These are phyloP conservation scores for Micronycteris hirsuta DNA, from an alignment of 2,113 vertebrate species.

Conservation along the genomic window DNA sequence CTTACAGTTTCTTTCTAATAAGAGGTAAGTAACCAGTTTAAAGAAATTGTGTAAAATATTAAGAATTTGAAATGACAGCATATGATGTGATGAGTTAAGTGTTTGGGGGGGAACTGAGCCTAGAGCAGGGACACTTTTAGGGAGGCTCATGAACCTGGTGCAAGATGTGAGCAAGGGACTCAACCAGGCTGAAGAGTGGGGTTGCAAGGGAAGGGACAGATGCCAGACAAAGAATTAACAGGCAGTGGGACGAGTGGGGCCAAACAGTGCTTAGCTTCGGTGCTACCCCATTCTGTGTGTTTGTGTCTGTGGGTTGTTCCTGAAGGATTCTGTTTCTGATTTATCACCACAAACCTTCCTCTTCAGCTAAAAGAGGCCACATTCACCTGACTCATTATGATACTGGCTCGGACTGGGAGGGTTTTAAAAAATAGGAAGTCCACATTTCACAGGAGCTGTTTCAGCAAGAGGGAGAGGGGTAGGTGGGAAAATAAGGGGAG, in stretches of 20 bases:
- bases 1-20: not conserved
- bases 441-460: not conserved
- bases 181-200: not conserved
- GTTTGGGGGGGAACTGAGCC: not conserved
- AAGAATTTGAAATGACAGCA: not conserved
- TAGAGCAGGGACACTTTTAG: not conserved
- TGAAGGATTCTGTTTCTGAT: not conserved
- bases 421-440: not conserved
- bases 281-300: not conserved
- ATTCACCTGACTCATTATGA: not conserved
- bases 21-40: not conserved
- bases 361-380: not conserved
- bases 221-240: not conserved
- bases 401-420: not conserved
- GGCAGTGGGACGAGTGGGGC: not conserved
- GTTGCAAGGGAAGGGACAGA: not conserved
- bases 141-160: not conserved
- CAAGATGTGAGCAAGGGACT: not conserved
- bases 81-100: not conserved
- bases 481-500: not conserved
- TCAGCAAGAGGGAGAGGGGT: not conserved
- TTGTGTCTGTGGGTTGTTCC: not conserved
- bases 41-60: not conserved
- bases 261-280: not conserved
- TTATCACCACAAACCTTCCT: not conserved